Percentiles rank a stretch among this genome's conserved stretches.
Evolutionary conservation across 2,888 invertebrate genomes (phyloP).

Genomic region (Dryocosmus kuriphilus): DNA sequence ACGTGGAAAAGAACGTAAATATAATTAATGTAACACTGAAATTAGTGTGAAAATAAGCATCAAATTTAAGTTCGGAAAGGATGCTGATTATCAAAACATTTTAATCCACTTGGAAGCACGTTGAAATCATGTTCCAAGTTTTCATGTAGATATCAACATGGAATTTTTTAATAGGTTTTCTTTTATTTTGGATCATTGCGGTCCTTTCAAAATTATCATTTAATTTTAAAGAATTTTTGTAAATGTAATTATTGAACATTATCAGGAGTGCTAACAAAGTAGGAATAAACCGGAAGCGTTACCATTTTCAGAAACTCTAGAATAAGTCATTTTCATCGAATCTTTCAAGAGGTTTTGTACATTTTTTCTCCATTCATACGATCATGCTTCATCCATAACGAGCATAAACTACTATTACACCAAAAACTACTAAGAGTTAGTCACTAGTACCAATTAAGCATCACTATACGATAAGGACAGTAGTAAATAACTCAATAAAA

Average conservation of each 20-base stretch:
- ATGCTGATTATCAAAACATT: too few relatives aligned
- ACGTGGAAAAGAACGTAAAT: too few relatives aligned
- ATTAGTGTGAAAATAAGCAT: too few relatives aligned
- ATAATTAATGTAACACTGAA: too few relatives aligned
- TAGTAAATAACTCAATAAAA: conserved; percentile 45
- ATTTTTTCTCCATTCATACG: conserved; percentile 21
- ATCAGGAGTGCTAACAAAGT: background rate
- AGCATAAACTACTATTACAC: conserved; percentile 51
- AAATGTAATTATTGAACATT: background rate
- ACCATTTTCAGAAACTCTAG: background rate
- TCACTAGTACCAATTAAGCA: conserved; percentile 53
- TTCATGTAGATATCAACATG: too few relatives aligned
- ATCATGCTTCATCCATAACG: conserved; percentile 53
- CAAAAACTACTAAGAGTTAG: conserved; percentile 54
- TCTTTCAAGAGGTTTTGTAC: background rate
- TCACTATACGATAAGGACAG: conserved; percentile 51
- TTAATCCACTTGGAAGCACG: too few relatives aligned
- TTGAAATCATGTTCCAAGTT: too few relatives aligned
- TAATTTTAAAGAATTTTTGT: background rate
- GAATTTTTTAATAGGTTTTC: background rate
- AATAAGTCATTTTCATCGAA: background rate
- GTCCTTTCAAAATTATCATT: background rate
- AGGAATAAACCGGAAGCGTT: background rate
- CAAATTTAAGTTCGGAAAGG: too few relatives aligned
- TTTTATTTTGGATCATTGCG: background rate